A percentile compares a stretch with the other conserved stretches of the same genome.
Evolutionary conservation across 1,140 invertebrate species (phyloP).

Genomic region (Harpegnathos saltator): DNA sequence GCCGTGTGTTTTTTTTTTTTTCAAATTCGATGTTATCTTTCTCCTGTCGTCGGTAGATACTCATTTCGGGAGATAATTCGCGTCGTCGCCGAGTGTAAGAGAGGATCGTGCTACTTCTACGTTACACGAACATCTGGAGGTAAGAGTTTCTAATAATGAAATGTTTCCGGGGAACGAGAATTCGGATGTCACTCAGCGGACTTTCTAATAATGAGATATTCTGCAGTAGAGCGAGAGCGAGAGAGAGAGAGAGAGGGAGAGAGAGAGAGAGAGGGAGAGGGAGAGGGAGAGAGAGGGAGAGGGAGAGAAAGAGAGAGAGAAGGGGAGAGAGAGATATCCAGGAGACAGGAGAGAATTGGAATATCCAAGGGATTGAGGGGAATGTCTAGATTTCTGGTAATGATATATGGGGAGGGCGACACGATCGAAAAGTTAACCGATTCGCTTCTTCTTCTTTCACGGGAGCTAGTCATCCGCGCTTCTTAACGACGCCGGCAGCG

Average conservation of each 20-base stretch:
- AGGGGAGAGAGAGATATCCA: neutral
- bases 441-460: conserved; percentile 44
- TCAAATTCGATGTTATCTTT: conserved; percentile 34
- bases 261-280: neutral
- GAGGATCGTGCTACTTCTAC: neutral
- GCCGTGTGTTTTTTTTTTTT: neutral
- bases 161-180: conserved; percentile 35
- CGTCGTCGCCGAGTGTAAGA: neutral
- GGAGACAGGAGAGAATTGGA: conserved; percentile 21
- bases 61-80: conserved; percentile 31
- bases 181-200: conserved; percentile 24
- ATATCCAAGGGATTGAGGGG: neutral
- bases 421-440: conserved; percentile 30
- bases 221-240: neutral
- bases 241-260: neutral
- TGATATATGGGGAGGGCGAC: conserved; percentile 38
- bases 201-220: conserved; percentile 51
- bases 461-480: conserved; percentile 33
- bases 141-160: conserved; percentile 50
- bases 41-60: neutral
- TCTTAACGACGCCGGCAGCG: conserved; percentile 46
- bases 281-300: neutral
- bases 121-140: conserved; percentile 44
- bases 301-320: neutral
- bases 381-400: conserved; percentile 18